Percentiles rank a stretch among this genome's conserved stretches.
Evolutionary conservation across 2,113 vertebrate genomes (phyloP).

Genomic region (Pimephales promelas): DNA sequence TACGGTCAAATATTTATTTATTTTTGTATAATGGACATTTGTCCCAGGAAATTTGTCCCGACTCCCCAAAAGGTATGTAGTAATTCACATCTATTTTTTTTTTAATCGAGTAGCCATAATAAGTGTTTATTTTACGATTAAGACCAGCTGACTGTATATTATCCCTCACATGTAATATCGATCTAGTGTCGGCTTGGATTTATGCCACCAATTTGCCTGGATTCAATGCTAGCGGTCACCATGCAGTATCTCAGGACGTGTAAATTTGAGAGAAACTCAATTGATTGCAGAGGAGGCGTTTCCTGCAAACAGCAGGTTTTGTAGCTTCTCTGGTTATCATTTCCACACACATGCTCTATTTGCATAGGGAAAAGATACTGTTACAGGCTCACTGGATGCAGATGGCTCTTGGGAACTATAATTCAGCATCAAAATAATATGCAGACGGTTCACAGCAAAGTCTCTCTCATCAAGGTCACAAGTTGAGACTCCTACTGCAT

Average conservation of each 20-base stretch:
- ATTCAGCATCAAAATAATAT: conserved; percentile 48
- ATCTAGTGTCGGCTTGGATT: not conserved
- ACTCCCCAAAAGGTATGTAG: too few species aligned
- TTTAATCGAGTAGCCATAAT: not conserved
- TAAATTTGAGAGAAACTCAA: not conserved
- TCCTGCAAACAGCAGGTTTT: not conserved
- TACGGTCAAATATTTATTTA: not conserved
- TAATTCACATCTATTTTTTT: not conserved
- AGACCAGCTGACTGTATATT: not conserved
- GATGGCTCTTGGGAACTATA: conserved; percentile 27
- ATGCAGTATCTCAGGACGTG: not conserved
- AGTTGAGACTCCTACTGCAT: conserved; percentile 17
- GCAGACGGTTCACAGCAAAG: conserved; percentile 21
- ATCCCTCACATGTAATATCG: not conserved
- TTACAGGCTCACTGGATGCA: not conserved
- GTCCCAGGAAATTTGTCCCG: not conserved
- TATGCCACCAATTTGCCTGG: not conserved
- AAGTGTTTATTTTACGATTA: conserved; percentile 9
- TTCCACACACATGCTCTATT: conserved; percentile 53
- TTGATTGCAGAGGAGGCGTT: not conserved
- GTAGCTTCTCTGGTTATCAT: conserved; percentile 13
- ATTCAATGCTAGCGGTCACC: not conserved
- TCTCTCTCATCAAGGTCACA: conserved; percentile 48
- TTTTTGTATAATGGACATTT: not conserved
- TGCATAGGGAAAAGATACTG: conserved; percentile 23